A percentile compares a stretch with the other conserved stretches of the same genome.
phyloP scores from a whole-genome alignment of 2,797 vertebrate species.

The Rhinatrema bivittatum region DNA sequence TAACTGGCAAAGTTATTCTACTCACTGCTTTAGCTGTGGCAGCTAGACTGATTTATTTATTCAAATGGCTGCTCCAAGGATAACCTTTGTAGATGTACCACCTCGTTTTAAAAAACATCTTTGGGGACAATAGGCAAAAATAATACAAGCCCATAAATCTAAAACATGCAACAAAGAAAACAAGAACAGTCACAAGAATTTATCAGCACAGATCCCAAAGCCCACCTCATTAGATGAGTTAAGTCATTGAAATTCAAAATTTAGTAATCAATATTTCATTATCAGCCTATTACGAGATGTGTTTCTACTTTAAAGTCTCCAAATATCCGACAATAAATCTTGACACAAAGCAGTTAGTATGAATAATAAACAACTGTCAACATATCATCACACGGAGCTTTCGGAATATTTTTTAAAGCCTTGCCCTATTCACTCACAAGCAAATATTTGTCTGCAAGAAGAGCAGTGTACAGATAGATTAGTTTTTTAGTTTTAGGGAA shows the following conservation, averaged over 20 bases:
- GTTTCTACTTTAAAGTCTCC: constrained; percentile 15
- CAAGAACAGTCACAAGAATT: neutral
- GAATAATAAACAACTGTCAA: constrained; percentile 15
- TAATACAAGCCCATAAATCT: too few species aligned
- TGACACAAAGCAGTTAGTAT: neutral
- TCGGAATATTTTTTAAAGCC: constrained; percentile 14
- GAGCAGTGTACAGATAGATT: too few species aligned
- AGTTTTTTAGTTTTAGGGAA: too few species aligned
- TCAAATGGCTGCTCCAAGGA: neutral
- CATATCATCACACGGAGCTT: constrained; percentile 5
- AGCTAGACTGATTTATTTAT: constrained; percentile 11
- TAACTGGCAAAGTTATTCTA: constrained; percentile 1
- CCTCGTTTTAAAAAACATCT: constrained; percentile 33
- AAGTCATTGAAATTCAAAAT: neutral
- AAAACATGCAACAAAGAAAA: neutral
- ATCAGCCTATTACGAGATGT: constrained; percentile 16
- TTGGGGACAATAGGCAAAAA: constrained; percentile 19
- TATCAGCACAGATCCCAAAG: constrained; percentile 1
- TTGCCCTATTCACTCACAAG: too few species aligned
- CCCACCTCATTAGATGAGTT: constrained; percentile 1
- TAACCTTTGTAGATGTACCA: constrained; percentile 8
- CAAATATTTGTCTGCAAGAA: too few species aligned
- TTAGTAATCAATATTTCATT: constrained; percentile 20
- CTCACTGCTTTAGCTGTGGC: neutral
- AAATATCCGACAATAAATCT: constrained; percentile 16